Evolutionary conservation across 2,113 vertebrate genomes (phyloP).

Genomic region (Crotalus tigris): DNA sequence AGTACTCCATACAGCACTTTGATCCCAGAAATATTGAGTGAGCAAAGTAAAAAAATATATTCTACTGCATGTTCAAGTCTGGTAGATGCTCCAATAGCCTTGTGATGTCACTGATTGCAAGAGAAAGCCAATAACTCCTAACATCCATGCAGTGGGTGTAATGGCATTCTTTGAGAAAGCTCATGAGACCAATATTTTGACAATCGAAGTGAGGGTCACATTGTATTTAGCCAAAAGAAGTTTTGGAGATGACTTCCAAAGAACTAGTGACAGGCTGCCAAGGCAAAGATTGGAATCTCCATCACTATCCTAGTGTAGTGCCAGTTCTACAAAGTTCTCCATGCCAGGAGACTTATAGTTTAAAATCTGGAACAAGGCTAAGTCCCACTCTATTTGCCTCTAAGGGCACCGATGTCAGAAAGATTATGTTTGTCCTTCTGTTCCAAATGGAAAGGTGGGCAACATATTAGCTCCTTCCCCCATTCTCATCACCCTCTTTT

Average conservation of each 20-base stretch:
- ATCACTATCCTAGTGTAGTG: background rate
- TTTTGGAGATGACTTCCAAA: background rate
- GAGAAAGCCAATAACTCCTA: background rate
- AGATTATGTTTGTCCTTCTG: background rate
- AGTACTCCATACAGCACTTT: background rate
- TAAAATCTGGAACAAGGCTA: background rate
- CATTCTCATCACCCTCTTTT: background rate
- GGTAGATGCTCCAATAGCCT: background rate
- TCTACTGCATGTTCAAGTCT: background rate
- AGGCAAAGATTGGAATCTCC: background rate
- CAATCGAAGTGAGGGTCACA: background rate
- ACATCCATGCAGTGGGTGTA: background rate
- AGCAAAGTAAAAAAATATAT: background rate
- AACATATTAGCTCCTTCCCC: background rate
- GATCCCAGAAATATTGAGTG: background rate
- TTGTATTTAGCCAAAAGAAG: background rate
- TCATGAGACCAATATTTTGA: background rate
- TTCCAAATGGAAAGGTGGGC: background rate
- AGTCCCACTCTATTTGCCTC: background rate
- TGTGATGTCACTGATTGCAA: background rate
- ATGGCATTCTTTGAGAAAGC: background rate
- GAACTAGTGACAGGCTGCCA: background rate
- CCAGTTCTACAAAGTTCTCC: background rate
- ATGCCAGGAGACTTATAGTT: background rate
- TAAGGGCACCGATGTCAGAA: background rate